Base-by-base conservation (phyloP, 1,140 invertebrate genomes). In the Charaxes varanes region DNA sequence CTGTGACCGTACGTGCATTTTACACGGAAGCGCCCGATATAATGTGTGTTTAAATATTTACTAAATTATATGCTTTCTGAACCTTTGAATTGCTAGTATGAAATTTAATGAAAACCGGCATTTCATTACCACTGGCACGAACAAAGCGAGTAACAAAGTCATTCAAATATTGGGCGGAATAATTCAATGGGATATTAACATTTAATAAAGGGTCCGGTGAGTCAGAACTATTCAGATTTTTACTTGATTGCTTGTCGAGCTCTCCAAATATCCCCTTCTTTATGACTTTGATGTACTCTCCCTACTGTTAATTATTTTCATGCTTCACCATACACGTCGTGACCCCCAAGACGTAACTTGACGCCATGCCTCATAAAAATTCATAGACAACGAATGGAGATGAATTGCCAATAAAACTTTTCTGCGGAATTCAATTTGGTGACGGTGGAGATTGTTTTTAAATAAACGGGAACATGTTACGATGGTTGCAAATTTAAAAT, bases 201-300 rank as follows among this genome's bases (percentile, higher is more conserved):
- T 82, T 66, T 80, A 78, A 82, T 83, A 83, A 78, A 64, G 76
- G 78, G 69, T 69, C 68, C 53, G 48, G 53, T 73, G 69, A 66
- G 63, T 66, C 63, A 70, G 63, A 80, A 80, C 73, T 82, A 82
- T 82, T 80, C 58, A 80, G 76, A 82, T 78, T 82, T 79, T 78
- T 77, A 68, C 76, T 78, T 80, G 78, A 82, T 82, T 80, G 78
- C 78, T 82, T 77, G 76, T 77, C 52, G 65, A 77, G 71, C 73
- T 71, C 78, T 82, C 76, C 64, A 73, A 74, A 71, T 65, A 77
- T 71, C 70, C 70, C 74, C 69, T 71, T 70, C 62, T 66, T 70
- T 71, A 73, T 56, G 62, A 71, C 73, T 80, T 80, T 81, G 77
- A 81, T 74, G 77, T 76, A 70, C 71, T 56, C 73, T 62, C 61